Conservation (phyloP, 2,113 vertebrate species). For the Labeo catla region DNA sequence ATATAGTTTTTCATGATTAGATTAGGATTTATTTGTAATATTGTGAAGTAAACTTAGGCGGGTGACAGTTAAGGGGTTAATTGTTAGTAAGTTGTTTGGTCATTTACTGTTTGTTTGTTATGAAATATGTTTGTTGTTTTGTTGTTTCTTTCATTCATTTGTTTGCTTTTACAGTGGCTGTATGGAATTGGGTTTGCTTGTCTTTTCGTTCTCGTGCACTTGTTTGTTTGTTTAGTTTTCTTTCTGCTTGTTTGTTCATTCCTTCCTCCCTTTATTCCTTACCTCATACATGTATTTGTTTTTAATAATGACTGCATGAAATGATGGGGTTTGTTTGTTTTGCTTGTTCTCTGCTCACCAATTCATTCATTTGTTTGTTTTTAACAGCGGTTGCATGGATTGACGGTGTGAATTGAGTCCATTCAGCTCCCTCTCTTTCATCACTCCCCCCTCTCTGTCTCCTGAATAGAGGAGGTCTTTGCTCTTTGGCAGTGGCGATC, state of each 20-base stretch:
- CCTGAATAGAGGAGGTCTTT: conserved; percentile 5
- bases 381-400: background rate
- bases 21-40: no score
- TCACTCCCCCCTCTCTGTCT: background rate
- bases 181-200: background rate
- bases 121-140: background rate
- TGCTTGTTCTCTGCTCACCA: background rate
- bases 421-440: background rate
- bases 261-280: background rate
- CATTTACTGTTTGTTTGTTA: background rate
- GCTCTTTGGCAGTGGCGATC: conserved; percentile 49
- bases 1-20: no score
- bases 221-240: background rate
- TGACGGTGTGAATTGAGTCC: conserved; percentile 7
- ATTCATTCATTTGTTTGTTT: background rate
- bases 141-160: background rate
- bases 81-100: background rate
- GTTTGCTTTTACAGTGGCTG: background rate
- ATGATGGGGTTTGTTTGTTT: background rate
- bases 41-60: no score
- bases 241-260: background rate
- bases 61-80: no score
- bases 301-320: background rate
- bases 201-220: no score
- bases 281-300: background rate